Evolutionary conservation across 1,140 invertebrate genomes (phyloP).

Genomic region (Rhagoletis zephyria): DNA sequence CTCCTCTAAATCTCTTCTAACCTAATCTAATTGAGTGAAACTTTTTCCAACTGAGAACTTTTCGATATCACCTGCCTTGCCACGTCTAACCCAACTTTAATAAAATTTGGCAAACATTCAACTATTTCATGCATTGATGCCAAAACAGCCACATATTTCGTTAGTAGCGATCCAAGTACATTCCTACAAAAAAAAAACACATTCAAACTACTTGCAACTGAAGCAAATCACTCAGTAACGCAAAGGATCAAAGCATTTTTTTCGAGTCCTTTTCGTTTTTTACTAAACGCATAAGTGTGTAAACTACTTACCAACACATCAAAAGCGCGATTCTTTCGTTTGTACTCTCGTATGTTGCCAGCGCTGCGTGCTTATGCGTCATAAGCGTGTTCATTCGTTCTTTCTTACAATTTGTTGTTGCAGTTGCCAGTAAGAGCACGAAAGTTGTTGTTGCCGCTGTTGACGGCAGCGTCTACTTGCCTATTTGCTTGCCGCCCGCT

Average conservation of each 20-base stretch:
- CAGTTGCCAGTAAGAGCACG: background rate
- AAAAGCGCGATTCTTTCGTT: no score
- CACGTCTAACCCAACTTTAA: no score
- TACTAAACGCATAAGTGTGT: constrained; percentile 28
- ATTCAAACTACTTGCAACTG: constrained; percentile 30
- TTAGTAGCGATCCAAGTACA: background rate
- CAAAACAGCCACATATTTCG: no score
- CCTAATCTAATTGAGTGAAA: no score
- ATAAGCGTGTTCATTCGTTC: constrained; percentile 34
- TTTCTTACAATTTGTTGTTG: background rate
- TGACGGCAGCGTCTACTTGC: background rate
- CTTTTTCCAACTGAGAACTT: no score
- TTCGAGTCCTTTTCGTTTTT: constrained; percentile 37
- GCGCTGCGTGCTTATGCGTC: constrained; percentile 37
- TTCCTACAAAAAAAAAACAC: background rate
- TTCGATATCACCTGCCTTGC: no score
- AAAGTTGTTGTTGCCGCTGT: background rate
- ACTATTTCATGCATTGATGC: no score
- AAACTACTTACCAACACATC: constrained; percentile 13
- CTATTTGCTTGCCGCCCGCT: background rate
- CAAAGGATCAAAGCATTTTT: constrained; percentile 50
- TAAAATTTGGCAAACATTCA: no score
- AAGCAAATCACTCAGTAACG: constrained; percentile 37
- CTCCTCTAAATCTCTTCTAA: no score
- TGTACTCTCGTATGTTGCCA: background rate